Evolutionary conservation across 2,888 invertebrate species (phyloP), one percentile per base, ranked within the genome.

Genomic region (Apamea sordens): DNA sequence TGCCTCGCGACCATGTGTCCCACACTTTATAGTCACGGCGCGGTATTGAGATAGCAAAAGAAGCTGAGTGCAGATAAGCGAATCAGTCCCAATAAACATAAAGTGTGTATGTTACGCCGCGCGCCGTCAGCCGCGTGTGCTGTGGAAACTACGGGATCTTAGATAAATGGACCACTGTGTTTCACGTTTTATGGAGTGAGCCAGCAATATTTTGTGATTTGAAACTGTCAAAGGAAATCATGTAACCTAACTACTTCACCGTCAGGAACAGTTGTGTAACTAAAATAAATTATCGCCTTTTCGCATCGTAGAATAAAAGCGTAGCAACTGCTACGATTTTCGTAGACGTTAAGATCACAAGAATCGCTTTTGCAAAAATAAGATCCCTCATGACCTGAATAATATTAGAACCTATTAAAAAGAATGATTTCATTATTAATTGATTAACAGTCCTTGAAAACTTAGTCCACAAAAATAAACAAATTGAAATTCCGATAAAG

Each of bases 1-100:
- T 84, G 84, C 76, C 76, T 15, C 59, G 67, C 70, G 76, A 70
- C 75, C 77, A 71, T 88, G 76, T 77, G 75, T 89, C 79, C 68
- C 73, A 76, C 68, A 83, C 82, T 90, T 89, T 89, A 89, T 86
- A 77, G 83, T 80, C 75, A 79, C 82, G 82, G 67, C 71, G 68
- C 72, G 18, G 79, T 83, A 84, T 90, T 87, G 90, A 89, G 89
- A 89, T 89, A 90, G 89, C 89, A 84, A 83, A 87, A 86, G 85
- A 86, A 88, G 86, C 88, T 82, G 86, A 89, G 88, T 84, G 82
- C 87, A 84, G 89, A 90, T 89, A 89, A 89, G 86, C 80, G 83
- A 88, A 88, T 88, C 89, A 88, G 64, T 78, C 79, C 61, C 90
- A 83, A 86, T 89, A 85, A 88, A 82, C 89, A 87, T 90, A 89